These are phyloP conservation scores for Puma concolor DNA, from an alignment of 2,113 vertebrate species.

Conservation along the genomic window DNA sequence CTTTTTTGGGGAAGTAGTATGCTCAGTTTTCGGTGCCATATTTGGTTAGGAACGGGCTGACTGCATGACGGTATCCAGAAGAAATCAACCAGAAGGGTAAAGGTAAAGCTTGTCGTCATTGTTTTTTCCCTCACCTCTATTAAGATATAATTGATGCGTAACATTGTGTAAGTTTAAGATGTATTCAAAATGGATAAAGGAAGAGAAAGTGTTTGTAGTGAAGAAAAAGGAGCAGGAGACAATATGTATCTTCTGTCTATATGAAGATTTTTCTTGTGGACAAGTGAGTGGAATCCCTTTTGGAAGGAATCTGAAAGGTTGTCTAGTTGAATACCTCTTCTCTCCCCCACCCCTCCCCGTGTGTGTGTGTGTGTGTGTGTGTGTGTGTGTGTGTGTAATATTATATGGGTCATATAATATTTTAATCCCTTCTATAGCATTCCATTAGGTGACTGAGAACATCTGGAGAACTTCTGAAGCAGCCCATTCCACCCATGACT, in stretches of 20 bases:
- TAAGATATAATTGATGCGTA: background rate
- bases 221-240: background rate
- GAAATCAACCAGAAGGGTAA: background rate
- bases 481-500: background rate
- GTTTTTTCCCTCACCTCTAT: background rate
- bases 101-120: background rate
- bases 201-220: background rate
- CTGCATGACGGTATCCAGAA: background rate
- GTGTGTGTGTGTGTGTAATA: too few species aligned
- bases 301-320: background rate
- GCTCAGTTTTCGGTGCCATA: background rate
- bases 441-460: background rate
- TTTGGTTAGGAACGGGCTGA: background rate
- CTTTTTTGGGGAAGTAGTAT: background rate
- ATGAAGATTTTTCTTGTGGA: background rate
- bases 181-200: background rate
- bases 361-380: too few species aligned
- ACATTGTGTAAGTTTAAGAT: background rate
- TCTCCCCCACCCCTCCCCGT: background rate
- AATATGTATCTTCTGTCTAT: background rate
- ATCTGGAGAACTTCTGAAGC: background rate
- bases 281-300: background rate
- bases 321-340: background rate
- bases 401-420: background rate
- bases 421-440: background rate